Conservation (phyloP, 2,797 vertebrate species). For the Danio aesculapii region DNA sequence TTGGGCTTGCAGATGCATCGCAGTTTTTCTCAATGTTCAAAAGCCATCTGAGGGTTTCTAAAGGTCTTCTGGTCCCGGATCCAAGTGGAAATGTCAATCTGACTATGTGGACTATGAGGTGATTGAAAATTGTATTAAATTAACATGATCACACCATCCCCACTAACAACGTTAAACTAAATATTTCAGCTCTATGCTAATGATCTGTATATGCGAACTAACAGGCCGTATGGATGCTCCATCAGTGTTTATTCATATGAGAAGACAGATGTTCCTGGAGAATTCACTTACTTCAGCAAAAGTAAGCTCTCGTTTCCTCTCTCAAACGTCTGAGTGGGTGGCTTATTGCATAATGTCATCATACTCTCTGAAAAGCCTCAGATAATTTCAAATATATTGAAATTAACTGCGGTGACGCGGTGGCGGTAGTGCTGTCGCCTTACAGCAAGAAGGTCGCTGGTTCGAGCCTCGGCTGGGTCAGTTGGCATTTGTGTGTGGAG, state of each 20-base stretch:
- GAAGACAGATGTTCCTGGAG: slow-evolving; percentile 58
- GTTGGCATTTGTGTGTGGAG: too few relatives aligned
- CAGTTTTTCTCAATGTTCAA: slow-evolving; percentile 34
- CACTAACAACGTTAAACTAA: background rate
- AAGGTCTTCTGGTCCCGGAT: slow-evolving; percentile 51
- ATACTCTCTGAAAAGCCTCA: background rate
- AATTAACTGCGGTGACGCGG: too few relatives aligned
- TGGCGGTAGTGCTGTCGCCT: too few relatives aligned
- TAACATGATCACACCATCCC: background rate
- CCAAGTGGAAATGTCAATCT: slow-evolving; percentile 58
- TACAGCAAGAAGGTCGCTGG: too few relatives aligned
- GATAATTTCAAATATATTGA: background rate
- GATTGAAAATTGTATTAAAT: background rate
- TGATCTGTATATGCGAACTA: slow-evolving; percentile 19
- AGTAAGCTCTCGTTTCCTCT: slow-evolving; percentile 47
- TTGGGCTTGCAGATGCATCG: slow-evolving; percentile 59
- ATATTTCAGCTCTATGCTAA: slow-evolving; percentile 1
- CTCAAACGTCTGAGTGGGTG: background rate
- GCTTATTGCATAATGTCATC: background rate
- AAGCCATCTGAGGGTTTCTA: slow-evolving; percentile 31
- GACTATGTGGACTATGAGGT: slow-evolving; percentile 57
- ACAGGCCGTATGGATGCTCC: slow-evolving; percentile 53
- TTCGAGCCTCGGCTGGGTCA: too few relatives aligned
- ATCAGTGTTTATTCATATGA: slow-evolving; percentile 49
- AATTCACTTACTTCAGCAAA: slow-evolving; percentile 60